A percentile compares a stretch with the other conserved stretches of the same genome.
Evolutionary conservation across 2,797 vertebrate genomes (phyloP).

Genomic region (Heterohyrax brucei): DNA sequence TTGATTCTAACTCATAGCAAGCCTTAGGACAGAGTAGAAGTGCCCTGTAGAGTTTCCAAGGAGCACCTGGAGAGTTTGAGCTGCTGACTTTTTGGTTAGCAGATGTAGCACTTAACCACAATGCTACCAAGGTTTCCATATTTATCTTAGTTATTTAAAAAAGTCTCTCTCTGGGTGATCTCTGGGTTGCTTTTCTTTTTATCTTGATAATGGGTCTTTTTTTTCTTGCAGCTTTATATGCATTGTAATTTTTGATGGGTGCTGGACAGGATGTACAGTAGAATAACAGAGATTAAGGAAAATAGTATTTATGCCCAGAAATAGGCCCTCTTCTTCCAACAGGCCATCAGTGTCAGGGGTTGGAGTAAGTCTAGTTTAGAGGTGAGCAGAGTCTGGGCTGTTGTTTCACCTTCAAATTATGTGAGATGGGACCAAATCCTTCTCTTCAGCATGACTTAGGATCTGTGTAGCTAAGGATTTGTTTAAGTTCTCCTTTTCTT

Average conservation of each 20-base stretch:
- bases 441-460: background rate
- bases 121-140: too few relatives aligned
- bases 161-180: background rate
- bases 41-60: too few relatives aligned
- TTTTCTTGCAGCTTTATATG: slow-evolving; percentile 41
- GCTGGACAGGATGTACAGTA: background rate
- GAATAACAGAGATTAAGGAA: background rate
- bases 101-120: too few relatives aligned
- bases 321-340: background rate
- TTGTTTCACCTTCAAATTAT: background rate
- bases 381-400: background rate
- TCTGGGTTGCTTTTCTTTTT: slow-evolving; percentile 57
- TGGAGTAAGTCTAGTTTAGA: background rate
- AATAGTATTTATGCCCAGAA: background rate
- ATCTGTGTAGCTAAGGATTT: background rate
- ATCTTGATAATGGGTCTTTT: slow-evolving; percentile 9
- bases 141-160: slow-evolving; percentile 12
- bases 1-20: too few relatives aligned
- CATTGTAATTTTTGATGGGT: slow-evolving; percentile 9
- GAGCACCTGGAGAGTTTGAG: too few relatives aligned
- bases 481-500: background rate
- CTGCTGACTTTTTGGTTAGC: too few relatives aligned
- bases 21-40: too few relatives aligned
- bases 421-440: background rate
- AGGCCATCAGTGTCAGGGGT: background rate